These are phyloP conservation scores for Gandaritis pyraliata DNA, from an alignment of 2,888 invertebrate species.

Conservation along the genomic window DNA sequence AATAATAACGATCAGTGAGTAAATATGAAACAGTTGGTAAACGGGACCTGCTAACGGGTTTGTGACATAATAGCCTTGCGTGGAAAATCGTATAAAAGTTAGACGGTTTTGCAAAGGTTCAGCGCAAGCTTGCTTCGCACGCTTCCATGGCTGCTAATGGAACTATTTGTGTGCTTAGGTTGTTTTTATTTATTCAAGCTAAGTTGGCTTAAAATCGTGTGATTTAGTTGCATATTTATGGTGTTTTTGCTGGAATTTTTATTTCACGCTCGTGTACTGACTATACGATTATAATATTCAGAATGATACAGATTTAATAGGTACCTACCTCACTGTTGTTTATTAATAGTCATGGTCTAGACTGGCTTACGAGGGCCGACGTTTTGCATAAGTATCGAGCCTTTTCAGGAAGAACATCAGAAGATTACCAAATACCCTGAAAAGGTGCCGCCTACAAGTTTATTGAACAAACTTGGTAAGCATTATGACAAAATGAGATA, in stretches of 20 bases:
- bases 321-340: background rate
- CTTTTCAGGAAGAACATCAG: conserved; percentile 25
- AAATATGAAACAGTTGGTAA: conserved; percentile 35
- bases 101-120: conserved; percentile 9
- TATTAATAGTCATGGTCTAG: conserved; percentile 1
- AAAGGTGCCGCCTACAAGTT: background rate
- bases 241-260: conserved; percentile 17
- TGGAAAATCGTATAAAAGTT: conserved; percentile 11
- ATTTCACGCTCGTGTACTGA: conserved; percentile 17
- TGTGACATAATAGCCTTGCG: conserved; percentile 18
- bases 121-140: conserved; percentile 5
- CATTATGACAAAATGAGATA: conserved; percentile 1
- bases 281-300: conserved; percentile 3
- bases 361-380: conserved; percentile 48
- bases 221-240: conserved; percentile 25
- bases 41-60: conserved; percentile 27
- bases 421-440: background rate
- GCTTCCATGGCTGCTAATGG: conserved; percentile 22
- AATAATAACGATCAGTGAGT: conserved; percentile 32
- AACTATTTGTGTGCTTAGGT: conserved; percentile 19
- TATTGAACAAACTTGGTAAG: no score
- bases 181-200: conserved; percentile 18
- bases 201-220: conserved; percentile 11
- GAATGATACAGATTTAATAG: background rate
- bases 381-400: conserved; percentile 46